phyloP scores from a whole-genome alignment of 2,113 vertebrate genomes.

The Takifugu flavidus region DNA sequence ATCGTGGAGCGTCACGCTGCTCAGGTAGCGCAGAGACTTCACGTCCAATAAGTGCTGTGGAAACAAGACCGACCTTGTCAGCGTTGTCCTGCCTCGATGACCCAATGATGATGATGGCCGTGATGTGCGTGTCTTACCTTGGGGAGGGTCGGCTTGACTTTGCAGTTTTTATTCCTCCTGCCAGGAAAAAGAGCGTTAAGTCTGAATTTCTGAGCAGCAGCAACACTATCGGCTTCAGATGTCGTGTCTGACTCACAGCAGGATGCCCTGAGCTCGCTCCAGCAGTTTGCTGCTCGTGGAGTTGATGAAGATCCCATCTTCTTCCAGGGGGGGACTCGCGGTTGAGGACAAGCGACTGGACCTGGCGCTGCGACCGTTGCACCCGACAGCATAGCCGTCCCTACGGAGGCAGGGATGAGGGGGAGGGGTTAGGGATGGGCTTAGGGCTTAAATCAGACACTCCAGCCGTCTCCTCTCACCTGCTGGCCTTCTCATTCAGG shows the following conservation, averaged over 20 bases:
- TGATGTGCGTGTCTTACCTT: slow-evolving; percentile 79
- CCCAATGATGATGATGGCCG: not conserved
- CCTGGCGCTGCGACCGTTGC: slow-evolving; percentile 81
- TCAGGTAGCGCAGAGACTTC: slow-evolving; percentile 91
- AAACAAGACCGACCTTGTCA: not conserved
- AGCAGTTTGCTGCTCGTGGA: slow-evolving; percentile 89
- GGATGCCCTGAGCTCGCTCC: slow-evolving; percentile 94
- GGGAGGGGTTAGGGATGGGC: not conserved
- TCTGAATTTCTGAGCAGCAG: not conserved
- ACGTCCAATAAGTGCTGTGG: slow-evolving; percentile 88
- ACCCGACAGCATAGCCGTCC: slow-evolving; percentile 67
- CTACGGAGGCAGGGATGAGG: slow-evolving; percentile 34
- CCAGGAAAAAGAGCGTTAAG: slow-evolving; percentile 11
- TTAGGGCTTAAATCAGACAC: not conserved
- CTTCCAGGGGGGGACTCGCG: slow-evolving; percentile 77
- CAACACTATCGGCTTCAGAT: too few relatives aligned
- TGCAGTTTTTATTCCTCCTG: slow-evolving; percentile 92
- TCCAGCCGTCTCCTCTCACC: slow-evolving; percentile 71
- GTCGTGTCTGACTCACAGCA: slow-evolving; percentile 80
- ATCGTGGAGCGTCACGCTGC: slow-evolving; percentile 89
- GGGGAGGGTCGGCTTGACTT: slow-evolving; percentile 85
- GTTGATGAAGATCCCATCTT: slow-evolving; percentile 91
- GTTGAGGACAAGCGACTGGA: slow-evolving; percentile 73
- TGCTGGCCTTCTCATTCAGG: slow-evolving; percentile 81
- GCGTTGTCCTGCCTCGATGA: too few relatives aligned